Conservation (phyloP, 2,113 vertebrate genomes). For the Telmatochromis brichardi region DNA sequence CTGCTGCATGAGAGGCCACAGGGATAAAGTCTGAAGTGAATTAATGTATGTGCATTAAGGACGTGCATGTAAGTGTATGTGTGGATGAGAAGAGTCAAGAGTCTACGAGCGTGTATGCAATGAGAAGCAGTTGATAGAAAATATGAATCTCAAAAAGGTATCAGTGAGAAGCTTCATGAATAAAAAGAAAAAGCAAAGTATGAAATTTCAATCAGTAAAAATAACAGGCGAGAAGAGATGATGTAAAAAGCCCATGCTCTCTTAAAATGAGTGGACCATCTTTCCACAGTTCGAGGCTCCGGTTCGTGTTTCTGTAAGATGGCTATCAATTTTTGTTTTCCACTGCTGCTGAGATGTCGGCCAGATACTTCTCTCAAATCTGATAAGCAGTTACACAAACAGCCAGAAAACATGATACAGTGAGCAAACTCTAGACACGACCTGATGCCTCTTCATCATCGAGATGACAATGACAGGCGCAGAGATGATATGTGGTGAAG, state of each 20-base stretch:
- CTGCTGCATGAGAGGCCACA: conserved; percentile 10
- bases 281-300: not conserved
- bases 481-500: conserved; percentile 7
- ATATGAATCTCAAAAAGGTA: not conserved
- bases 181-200: not conserved
- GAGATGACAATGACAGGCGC: not conserved
- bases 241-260: not conserved
- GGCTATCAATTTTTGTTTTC: conserved; percentile 9
- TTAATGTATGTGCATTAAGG: conserved; percentile 11
- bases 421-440: conserved; percentile 2
- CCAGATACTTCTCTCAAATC: not conserved
- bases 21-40: conserved; percentile 8
- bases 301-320: not conserved
- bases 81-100: not conserved
- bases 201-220: not conserved
- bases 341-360: not conserved
- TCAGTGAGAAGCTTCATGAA: not conserved
- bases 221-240: not conserved
- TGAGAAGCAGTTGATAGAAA: not conserved
- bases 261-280: not conserved
- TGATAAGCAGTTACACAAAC: conserved; percentile 15
- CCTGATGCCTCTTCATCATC: conserved; percentile 31
- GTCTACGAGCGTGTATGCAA: not conserved
- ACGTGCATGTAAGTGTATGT: not conserved
- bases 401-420: conserved; percentile 11